These are phyloP conservation scores for Agrilus biguttatus DNA, from an alignment of 2,888 invertebrate species.

Conservation along the genomic window DNA sequence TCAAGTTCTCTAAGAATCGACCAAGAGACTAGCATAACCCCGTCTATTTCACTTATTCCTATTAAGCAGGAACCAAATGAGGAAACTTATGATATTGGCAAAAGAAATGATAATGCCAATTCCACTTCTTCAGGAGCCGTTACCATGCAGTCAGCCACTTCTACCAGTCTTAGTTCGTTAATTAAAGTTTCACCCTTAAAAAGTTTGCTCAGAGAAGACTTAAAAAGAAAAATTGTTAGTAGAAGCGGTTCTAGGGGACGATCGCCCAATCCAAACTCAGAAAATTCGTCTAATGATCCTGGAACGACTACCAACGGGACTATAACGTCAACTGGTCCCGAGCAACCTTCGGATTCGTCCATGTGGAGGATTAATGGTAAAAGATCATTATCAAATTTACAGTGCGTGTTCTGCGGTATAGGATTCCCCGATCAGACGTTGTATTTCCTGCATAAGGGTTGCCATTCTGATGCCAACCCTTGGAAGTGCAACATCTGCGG, in stretches of 20 bases:
- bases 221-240: slow-evolving; percentile 65
- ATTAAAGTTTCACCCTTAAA: slow-evolving; percentile 77
- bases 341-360: slow-evolving; percentile 33
- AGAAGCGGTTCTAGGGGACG: slow-evolving; percentile 38
- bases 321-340: slow-evolving; percentile 60
- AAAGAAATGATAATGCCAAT: slow-evolving; percentile 26
- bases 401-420: slow-evolving; percentile 86
- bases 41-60: slow-evolving; percentile 74
- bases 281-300: slow-evolving; percentile 33
- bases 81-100: slow-evolving; percentile 30
- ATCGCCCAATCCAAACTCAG: slow-evolving; percentile 28
- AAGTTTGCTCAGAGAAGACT: slow-evolving; percentile 68
- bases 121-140: slow-evolving; percentile 24
- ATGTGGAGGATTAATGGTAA: slow-evolving; percentile 29
- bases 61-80: slow-evolving; percentile 57
- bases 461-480: slow-evolving; percentile 93
- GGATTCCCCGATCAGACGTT: slow-evolving; percentile 91
- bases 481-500: slow-evolving; percentile 98
- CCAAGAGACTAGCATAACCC: slow-evolving; percentile 52
- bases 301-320: slow-evolving; percentile 42
- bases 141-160: slow-evolving; percentile 39
- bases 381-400: slow-evolving; percentile 42
- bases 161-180: slow-evolving; percentile 58
- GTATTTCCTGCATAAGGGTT: slow-evolving; percentile 94
- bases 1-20: slow-evolving; percentile 28